These are phyloP conservation scores for Pammene aurita DNA, from an alignment of 2,888 invertebrate genomes.

Conservation along the genomic window DNA sequence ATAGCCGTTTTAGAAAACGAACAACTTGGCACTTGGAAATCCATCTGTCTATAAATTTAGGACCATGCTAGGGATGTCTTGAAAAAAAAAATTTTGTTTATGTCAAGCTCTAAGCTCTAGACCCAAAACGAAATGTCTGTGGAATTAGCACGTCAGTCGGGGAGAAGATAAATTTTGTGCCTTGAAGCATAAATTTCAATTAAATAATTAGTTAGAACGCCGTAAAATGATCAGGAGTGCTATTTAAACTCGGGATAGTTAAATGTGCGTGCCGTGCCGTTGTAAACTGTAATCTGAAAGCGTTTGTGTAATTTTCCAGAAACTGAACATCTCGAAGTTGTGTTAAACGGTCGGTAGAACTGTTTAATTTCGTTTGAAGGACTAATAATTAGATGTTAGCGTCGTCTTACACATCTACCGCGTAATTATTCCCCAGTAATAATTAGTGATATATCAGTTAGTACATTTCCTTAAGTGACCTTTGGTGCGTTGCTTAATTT, in stretches of 20 bases:
- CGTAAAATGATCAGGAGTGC: conserved; percentile 42
- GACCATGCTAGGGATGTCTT: conserved; percentile 14
- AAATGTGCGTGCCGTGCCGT: conserved; percentile 36
- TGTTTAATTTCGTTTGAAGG: conserved; percentile 42
- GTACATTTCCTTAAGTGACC: conserved; percentile 19
- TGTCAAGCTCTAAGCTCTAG: conserved; percentile 19
- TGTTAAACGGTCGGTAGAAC: conserved; percentile 33
- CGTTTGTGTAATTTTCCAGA: conserved; percentile 37
- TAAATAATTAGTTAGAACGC: conserved; percentile 46
- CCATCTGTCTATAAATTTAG: too few relatives aligned
- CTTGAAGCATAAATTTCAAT: conserved; percentile 55
- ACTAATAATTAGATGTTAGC: conserved; percentile 43
- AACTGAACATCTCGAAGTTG: conserved; percentile 24
- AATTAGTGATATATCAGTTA: conserved; percentile 23
- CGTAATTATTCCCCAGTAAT: conserved; percentile 33
- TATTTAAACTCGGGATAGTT: conserved; percentile 43
- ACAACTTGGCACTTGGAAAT: conserved; percentile 6
- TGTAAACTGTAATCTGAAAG: conserved; percentile 40
- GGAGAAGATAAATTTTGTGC: conserved; percentile 59
- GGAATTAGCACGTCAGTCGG: conserved; percentile 53
- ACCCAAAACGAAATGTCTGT: conserved; percentile 45
- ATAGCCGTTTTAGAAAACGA: too few relatives aligned
- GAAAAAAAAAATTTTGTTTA: conserved; percentile 22
- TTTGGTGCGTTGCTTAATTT: conserved; percentile 44
- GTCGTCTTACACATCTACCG: conserved; percentile 32